Percentiles rank a stretch among this genome's conserved stretches.
These are phyloP conservation scores for Spinibarbus caldwelli DNA, from an alignment of 2,797 vertebrate genomes.

Conservation along the genomic window DNA sequence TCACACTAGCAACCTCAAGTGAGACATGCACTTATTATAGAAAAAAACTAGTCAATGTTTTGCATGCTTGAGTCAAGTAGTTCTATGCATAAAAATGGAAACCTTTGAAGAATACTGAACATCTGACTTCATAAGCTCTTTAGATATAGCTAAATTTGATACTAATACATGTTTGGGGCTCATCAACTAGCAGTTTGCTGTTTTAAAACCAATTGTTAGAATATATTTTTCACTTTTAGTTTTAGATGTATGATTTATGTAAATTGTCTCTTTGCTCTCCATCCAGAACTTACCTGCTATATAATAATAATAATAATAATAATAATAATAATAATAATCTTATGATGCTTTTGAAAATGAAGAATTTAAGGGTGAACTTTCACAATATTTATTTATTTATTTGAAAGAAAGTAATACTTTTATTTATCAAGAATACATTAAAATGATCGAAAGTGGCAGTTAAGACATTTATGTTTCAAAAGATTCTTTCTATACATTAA, in stretches of 20 bases:
- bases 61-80: background rate
- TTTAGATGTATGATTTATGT: background rate
- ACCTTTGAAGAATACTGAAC: background rate
- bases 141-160: background rate
- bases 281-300: background rate
- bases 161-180: background rate
- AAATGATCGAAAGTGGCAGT: background rate
- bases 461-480: background rate
- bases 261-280: background rate
- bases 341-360: background rate
- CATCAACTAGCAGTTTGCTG: background rate
- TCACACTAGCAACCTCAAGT: slow-evolving; percentile 88
- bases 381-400: background rate
- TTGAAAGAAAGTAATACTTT: background rate
- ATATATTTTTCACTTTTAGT: background rate
- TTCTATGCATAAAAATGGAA: background rate
- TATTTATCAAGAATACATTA: background rate
- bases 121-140: background rate
- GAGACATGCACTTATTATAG: slow-evolving; percentile 67
- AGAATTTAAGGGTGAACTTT: background rate
- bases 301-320: background rate
- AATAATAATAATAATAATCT: background rate
- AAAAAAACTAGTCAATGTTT: background rate
- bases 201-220: background rate
- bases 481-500: background rate